These are phyloP conservation scores for Rhynchophorus ferrugineus DNA, from an alignment of 1,140 invertebrate genomes.

Conservation along the genomic window DNA sequence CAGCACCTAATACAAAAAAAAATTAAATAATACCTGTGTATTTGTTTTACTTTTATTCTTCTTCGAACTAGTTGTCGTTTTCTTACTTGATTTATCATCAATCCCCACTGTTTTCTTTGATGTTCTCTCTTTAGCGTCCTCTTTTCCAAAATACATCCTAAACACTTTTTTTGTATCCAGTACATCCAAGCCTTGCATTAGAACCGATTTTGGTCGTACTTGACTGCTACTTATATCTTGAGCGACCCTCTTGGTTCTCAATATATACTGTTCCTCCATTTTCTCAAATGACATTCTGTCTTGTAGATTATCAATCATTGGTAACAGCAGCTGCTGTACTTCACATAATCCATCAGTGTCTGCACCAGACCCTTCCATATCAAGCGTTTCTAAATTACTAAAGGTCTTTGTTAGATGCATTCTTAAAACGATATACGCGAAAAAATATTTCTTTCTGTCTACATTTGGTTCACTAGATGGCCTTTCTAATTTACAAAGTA, in stretches of 20 bases:
- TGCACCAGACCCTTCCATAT: background rate
- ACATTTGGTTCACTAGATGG: constrained; percentile 18
- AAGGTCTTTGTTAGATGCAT: constrained; percentile 17
- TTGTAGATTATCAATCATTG: background rate
- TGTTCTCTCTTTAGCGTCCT: background rate
- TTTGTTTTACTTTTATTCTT: too few species aligned
- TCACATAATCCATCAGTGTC: background rate
- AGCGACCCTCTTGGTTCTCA: constrained; percentile 14
- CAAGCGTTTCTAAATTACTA: constrained; percentile 7
- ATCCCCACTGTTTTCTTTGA: constrained; percentile 1
- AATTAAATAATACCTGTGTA: too few species aligned
- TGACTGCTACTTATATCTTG: background rate
- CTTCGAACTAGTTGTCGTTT: too few species aligned
- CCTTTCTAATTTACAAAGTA: constrained; percentile 20
- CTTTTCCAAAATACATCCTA: constrained; percentile 14
- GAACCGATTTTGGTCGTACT: constrained; percentile 15
- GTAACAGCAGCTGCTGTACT: background rate
- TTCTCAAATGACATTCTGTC: constrained; percentile 24
- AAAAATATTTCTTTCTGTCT: constrained; percentile 23
- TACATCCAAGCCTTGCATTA: constrained; percentile 6
- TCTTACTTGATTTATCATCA: constrained; percentile 1
- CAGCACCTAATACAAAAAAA: too few species aligned
- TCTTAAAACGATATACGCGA: constrained; percentile 16
- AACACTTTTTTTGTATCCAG: background rate
- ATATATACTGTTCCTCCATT: constrained; percentile 24